Conservation (phyloP, 2,113 vertebrate genomes). For the Raja brachyura region DNA sequence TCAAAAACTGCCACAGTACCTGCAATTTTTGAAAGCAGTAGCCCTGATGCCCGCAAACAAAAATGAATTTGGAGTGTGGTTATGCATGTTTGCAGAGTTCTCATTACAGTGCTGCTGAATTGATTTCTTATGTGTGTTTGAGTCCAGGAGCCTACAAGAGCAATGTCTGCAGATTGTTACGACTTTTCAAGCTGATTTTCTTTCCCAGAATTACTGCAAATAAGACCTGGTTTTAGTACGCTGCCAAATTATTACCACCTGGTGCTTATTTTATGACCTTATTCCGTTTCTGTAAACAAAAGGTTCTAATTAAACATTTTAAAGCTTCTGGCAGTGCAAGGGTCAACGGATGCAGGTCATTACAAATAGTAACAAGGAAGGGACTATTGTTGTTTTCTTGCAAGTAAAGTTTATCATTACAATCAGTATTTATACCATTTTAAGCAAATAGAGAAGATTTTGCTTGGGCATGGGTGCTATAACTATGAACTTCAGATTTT, state of each 20-base stretch:
- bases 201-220: constrained; percentile 1
- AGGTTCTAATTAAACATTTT: background rate
- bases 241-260: constrained; percentile 10
- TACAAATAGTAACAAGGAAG: background rate
- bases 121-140: background rate
- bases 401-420: background rate
- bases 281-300: background rate
- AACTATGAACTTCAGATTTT: background rate
- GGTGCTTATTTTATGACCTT: constrained; percentile 7
- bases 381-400: background rate
- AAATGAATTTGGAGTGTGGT: background rate
- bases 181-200: constrained; percentile 1
- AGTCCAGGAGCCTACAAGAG: background rate
- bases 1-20: background rate
- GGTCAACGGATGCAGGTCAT: background rate
- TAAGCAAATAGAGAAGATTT: background rate
- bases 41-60: background rate
- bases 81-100: background rate
- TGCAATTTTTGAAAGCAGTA: background rate
- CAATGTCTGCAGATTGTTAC: background rate
- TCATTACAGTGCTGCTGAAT: background rate
- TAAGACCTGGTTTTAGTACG: background rate
- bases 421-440: background rate
- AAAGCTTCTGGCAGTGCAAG: background rate
- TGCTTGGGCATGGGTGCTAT: background rate